These are phyloP conservation scores for Falco concolor DNA, from an alignment of 2,797 vertebrate genomes.

Conservation along the genomic window DNA sequence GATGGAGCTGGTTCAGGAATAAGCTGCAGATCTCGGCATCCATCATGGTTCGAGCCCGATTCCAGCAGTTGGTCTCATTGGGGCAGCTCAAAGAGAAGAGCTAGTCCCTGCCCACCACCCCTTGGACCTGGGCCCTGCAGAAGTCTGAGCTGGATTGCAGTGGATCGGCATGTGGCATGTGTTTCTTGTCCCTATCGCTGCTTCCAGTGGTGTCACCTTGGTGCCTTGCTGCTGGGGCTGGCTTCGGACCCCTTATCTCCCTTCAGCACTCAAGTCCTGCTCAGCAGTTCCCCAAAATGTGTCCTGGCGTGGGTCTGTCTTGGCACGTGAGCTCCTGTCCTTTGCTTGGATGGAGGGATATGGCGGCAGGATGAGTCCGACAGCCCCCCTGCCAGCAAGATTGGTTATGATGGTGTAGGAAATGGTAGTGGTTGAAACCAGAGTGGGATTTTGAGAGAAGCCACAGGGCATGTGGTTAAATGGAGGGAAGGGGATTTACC, in stretches of 20 bases:
- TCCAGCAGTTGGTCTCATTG: background rate
- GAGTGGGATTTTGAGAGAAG: background rate
- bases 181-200: background rate
- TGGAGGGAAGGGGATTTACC: background rate
- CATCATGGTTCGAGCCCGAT: fast-evolving
- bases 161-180: background rate
- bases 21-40: background rate
- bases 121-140: background rate
- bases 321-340: background rate
- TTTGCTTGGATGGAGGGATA: background rate
- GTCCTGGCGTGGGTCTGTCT: background rate
- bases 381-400: no score
- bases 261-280: background rate
- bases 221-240: background rate
- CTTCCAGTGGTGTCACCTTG: background rate
- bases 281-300: background rate
- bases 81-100: background rate
- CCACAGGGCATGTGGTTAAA: background rate
- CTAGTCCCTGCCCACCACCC: background rate
- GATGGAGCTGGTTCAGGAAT: background rate
- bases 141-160: background rate
- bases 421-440: background rate
- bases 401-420: background rate
- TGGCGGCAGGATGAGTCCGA: background rate
- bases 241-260: background rate